Base-by-base conservation (phyloP, 2,797 vertebrate genomes). In the Australoheros facetus region DNA sequence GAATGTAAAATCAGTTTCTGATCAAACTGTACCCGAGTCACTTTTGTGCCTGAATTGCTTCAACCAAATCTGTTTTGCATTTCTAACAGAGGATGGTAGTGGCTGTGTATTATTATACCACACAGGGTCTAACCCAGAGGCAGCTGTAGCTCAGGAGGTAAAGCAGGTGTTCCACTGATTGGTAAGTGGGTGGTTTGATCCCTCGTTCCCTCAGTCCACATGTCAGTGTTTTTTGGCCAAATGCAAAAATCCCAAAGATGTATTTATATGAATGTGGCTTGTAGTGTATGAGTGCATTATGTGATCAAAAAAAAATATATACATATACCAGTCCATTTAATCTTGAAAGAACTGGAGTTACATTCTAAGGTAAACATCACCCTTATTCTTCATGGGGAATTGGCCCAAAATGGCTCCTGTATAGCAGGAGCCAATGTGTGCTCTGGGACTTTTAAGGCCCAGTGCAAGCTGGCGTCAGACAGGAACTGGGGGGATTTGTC, bases 401-500 rank as follows among this genome's bases (percentile, higher is more conserved):
- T 56, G 32, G 37, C 45, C 19, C 32, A 17, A 4, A 2, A 21
- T 16, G 42, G 56, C 66, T 42, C 21, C 59, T 26, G 62, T 73
- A 39, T 30, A 7, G 28, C 71, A 59, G 62, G 51, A 70, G 55
- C 30, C 60, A 54, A 72, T 60, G 48, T 77, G 42, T 48, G 5
- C 16, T 71, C 39, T 59, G 79, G 83, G 86, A 57, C 42, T 39
- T 39, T 14, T 71, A 12, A 3, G 28, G 26, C 48, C 58, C 70
- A 8, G 32, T 64, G 76, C 32, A 19, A 10, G 56, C 57, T 14
- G 59, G 56, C 16, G 2, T 85, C 53, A 62, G 80, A 62, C 69
- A 13, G 79, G 70, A 81, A 73, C 66, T 26, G 26, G 26, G 39
- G 75, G 83, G 84, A 71, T 88, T 85, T 88, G 87, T 87, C 85